These are phyloP conservation scores for Leucoraja erinaceus DNA, from an alignment of 2,113 vertebrate genomes.

Conservation along the genomic window DNA sequence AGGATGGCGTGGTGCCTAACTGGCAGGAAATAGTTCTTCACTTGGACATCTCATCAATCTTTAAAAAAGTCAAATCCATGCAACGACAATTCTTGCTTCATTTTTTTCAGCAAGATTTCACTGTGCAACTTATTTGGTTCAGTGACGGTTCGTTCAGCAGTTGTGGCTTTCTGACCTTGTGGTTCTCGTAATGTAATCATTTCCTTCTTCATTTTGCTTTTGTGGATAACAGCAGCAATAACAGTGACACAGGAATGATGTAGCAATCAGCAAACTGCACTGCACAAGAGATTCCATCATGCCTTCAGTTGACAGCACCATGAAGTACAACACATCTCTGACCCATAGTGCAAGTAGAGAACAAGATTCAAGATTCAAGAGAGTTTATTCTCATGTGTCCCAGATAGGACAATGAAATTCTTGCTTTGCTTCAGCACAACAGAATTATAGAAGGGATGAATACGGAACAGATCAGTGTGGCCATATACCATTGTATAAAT, in stretches of 20 bases:
- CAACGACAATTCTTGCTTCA: background rate
- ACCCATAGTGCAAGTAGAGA: background rate
- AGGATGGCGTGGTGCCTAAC: background rate
- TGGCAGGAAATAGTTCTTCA: background rate
- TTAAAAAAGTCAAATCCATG: background rate
- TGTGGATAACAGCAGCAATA: background rate
- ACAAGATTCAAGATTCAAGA: too few relatives aligned
- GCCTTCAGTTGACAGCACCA: background rate
- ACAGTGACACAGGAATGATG: background rate
- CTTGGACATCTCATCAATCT: background rate
- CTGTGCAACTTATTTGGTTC: background rate
- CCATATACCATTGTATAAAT: too few relatives aligned
- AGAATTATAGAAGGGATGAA: too few relatives aligned
- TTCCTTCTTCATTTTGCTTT: slow-evolving; percentile 23
- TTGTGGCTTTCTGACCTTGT: background rate
- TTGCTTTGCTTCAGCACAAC: too few relatives aligned
- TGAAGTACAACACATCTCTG: background rate
- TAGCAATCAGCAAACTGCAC: background rate
- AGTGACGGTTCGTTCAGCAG: background rate
- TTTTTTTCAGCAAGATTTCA: background rate
- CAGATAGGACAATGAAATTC: too few relatives aligned
- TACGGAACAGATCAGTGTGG: too few relatives aligned
- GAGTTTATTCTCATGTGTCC: too few relatives aligned
- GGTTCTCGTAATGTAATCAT: slow-evolving; percentile 15
- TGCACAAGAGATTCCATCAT: background rate